These are phyloP conservation scores for Gambusia holbrooki DNA, from an alignment of 2,113 vertebrate genomes.

Conservation along the genomic window DNA sequence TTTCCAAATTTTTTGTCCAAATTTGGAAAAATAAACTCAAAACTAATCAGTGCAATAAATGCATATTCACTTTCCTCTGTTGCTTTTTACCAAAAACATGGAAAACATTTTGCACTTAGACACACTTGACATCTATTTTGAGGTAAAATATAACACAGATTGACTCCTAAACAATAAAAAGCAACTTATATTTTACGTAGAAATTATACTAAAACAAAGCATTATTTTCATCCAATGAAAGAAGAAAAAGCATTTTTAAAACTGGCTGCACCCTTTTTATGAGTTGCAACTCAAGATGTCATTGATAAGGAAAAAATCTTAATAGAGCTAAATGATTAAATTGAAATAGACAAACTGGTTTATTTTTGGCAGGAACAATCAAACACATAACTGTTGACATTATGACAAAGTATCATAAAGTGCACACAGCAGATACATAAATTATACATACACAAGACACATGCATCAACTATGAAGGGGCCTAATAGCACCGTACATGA, in stretches of 20 bases:
- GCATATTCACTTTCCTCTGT: no score
- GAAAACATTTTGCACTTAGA: no score
- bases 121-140: no score
- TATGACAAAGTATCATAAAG: conserved; percentile 38
- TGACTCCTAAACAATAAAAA: no score
- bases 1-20: no score
- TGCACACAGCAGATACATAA: conserved; percentile 42
- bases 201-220: no score
- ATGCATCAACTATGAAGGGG: conserved; percentile 54
- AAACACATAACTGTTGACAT: conserved; percentile 53
- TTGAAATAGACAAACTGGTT: conserved; percentile 57
- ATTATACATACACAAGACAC: conserved; percentile 53
- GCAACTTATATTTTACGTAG: no score
- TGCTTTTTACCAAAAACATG: no score
- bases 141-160: no score
- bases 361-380: conserved; percentile 57
- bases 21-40: no score
- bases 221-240: no score
- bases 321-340: conserved; percentile 9
- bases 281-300: background rate
- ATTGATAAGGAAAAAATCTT: background rate
- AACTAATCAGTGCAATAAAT: no score
- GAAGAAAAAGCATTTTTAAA: background rate
- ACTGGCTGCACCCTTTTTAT: background rate
- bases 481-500: conserved; percentile 46